Base-by-base conservation (phyloP, 2,113 vertebrate genomes). In the Odontophorus gujanensis region DNA sequence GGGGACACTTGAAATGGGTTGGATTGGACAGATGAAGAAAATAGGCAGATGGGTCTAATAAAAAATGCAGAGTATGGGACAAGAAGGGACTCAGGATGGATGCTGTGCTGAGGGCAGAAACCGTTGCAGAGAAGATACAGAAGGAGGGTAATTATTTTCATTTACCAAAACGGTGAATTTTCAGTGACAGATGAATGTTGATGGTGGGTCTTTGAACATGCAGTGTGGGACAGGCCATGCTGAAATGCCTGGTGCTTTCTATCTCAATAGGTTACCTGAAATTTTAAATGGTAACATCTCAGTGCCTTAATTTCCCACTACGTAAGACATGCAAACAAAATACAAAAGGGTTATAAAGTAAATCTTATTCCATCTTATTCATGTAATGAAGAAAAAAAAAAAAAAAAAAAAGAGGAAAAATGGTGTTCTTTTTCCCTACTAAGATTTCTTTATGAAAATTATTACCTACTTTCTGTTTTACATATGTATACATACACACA, bases 381-480 rank as follows among this genome's bases (percentile, higher is more conserved):
- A 28, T 25, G 9, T 1, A 24, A 10, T 28, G 32, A 87, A 72
- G 19, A 38, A 25, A 22, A n/a, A 32, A n/a, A 11, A 58, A 40
- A 34, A 45, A 32, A 5, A 3, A 25, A 21, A 73, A 92, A 57
- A 4, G 38, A 58, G n/a, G 0, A 13, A 76, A 67, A 66, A 1
- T 8, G 8, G 10, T 0, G 2, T 13, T 40, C 51, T 30, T 14
- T 8, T 8, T 2, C 13, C 19, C 17, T 26, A 0, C 32, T 50
- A 75, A 55, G 6, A 21, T 28, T 1, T 21, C 67, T 78, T 81
- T 71, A 36, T 32, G 11, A 65, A 81, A 75, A 76, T 30, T 65
- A 61, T 15, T 2, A 10, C 3, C 0, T 2, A 68, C 67, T 51
- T 8, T 78, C 63, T 55, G 3, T 32, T 50, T 78, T 67, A 11